These are phyloP conservation scores for Elegia similella DNA, from an alignment of 2,888 invertebrate genomes.

Conservation along the genomic window DNA sequence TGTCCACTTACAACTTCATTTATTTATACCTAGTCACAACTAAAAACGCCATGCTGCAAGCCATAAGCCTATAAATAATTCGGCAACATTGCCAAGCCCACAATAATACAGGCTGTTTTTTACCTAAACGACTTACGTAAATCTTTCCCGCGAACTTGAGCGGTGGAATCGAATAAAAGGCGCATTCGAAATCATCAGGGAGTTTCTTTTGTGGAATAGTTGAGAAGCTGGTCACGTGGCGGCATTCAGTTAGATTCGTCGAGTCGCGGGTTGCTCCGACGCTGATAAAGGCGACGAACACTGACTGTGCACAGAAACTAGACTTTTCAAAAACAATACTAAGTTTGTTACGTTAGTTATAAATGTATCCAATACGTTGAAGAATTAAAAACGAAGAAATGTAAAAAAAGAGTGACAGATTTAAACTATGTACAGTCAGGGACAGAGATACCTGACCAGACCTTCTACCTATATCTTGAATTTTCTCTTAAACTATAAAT, in stretches of 20 bases:
- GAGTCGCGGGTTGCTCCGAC: slow-evolving; percentile 45
- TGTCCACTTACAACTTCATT: no score
- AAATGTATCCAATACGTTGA: no score
- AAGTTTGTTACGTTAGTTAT: no score
- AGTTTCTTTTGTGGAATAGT: slow-evolving; percentile 31
- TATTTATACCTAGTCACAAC: not conserved
- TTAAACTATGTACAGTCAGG: no score
- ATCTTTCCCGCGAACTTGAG: slow-evolving; percentile 16
- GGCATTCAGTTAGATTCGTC: slow-evolving; percentile 56
- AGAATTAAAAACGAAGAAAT: no score
- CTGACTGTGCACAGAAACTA: no score
- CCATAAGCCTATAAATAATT: slow-evolving; percentile 13
- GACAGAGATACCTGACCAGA: no score
- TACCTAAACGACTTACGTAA: slow-evolving; percentile 17
- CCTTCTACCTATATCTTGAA: no score
- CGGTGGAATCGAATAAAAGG: slow-evolving; percentile 20
- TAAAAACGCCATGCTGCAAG: not conserved
- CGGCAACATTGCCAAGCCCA: not conserved
- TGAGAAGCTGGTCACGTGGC: slow-evolving; percentile 52
- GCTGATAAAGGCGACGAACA: slow-evolving; percentile 28
- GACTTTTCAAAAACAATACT: no score
- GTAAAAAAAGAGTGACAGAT: no score
- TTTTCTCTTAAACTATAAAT: no score
- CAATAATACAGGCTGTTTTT: slow-evolving; percentile 16
- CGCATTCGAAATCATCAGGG: slow-evolving; percentile 29